These are phyloP conservation scores for Paedocypris micromegethes DNA, from an alignment of 2,797 vertebrate species.

Conservation along the genomic window DNA sequence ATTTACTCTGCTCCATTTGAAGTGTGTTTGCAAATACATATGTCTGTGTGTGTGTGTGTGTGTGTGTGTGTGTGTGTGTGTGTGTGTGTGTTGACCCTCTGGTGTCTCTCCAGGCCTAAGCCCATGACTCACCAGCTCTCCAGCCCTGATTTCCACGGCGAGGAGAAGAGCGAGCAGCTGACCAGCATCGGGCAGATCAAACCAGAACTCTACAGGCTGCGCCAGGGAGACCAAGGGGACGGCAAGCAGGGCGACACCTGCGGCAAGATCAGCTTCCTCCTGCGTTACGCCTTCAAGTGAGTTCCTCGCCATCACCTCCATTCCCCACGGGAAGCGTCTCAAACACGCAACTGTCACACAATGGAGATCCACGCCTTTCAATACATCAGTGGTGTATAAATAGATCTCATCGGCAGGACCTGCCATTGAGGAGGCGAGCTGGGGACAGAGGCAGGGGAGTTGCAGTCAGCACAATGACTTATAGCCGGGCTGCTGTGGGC, in stretches of 20 bases:
- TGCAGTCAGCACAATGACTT: conserved; percentile 34
- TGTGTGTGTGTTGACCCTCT: conserved; percentile 29
- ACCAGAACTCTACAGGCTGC: conserved; percentile 81
- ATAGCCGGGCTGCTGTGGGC: conserved; percentile 22
- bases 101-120: conserved; percentile 68
- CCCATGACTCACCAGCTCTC: conserved; percentile 88
- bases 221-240: conserved; percentile 70
- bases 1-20: no score
- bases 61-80: background rate
- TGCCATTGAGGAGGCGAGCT: conserved; percentile 25
- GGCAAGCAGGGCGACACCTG: conserved; percentile 73
- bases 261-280: conserved; percentile 86
- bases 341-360: background rate
- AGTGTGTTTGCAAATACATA: background rate
- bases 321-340: conserved; percentile 1
- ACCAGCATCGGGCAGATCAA: conserved; percentile 91
- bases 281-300: conserved; percentile 84
- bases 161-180: conserved; percentile 85
- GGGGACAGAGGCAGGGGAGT: conserved; percentile 18
- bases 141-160: conserved; percentile 76
- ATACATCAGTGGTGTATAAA: conserved; percentile 30
- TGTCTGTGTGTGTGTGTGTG: background rate
- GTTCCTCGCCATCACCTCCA: conserved; percentile 33
- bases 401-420: conserved; percentile 23
- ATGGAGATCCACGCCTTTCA: conserved; percentile 28